Base-by-base conservation (phyloP, 2,888 invertebrate species). In the Reticulitermes lucifugus region DNA sequence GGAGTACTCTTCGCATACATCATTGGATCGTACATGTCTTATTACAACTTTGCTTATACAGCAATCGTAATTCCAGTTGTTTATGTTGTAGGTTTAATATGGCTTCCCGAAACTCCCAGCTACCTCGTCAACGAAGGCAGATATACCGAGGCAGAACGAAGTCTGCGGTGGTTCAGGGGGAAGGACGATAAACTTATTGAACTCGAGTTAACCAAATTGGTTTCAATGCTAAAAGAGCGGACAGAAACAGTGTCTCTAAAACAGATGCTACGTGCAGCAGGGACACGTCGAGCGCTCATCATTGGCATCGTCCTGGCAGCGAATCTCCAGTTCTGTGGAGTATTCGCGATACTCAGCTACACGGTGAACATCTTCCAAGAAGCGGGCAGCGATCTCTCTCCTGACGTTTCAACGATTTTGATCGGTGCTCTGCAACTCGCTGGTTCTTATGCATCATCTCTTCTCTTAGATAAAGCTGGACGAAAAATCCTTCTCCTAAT, bases 1-100 rank as follows among this genome's bases (percentile, higher is more conserved):
- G 94, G 94, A 87, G 93, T 94, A 89, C 91, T 94, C 88, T 90
- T 93, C 88, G 93, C 94, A 87, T 94, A 93, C 90, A 91, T 93
- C 89, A 92, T 94, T 88, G 94, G 94, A 35, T 93, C 93, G 7
- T 93, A 91, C 88, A 93, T 93, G 77, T 90, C 92, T 87, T 93
- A 80, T 71, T 71, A 71, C 22, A 65, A 21, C 9, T 80, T 80
- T 71, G 81, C 60, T 0, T 91, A 92, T 89, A 89, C 92, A 0
- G 93, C 93, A 82, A 88, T 93, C 10, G 83, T 92, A 0, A 87
- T 93, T 18, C 92, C 93, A 0, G 88, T 92, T 0, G 14, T 92
- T 0, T 92, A 93, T 77, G 85, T 93, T 0, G 79, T 92, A 0
- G 87, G 92, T 10, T 92, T 93, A 86, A 88, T 92, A 21, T 89